Conservation (phyloP, 2,113 vertebrate genomes). For the Todiramphus chloris region DNA sequence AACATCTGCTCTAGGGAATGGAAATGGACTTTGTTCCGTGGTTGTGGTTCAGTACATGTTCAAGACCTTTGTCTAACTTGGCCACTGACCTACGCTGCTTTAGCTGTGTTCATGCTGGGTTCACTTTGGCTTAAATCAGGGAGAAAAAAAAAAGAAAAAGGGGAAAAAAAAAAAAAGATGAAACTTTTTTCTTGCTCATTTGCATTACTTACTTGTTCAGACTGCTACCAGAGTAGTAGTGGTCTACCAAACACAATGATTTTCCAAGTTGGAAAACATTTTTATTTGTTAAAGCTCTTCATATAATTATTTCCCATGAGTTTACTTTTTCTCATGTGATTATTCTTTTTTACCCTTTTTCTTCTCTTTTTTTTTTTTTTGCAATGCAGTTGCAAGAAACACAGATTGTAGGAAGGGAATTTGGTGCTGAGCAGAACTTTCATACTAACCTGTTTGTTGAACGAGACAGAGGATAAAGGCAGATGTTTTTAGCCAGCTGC, state of each 20-base stretch:
- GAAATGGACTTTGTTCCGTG: not conserved
- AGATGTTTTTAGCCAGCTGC: not conserved
- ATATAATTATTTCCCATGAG: not conserved
- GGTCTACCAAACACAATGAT: not conserved
- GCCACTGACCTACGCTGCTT: not conserved
- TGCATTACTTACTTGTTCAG: not conserved
- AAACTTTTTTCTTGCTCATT: not conserved
- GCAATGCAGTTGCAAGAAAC: not conserved
- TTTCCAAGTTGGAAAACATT: not conserved
- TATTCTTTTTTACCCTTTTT: fast-evolving
- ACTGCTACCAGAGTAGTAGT: not conserved
- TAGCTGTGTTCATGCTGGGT: not conserved
- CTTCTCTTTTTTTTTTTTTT: not conserved
- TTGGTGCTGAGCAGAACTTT: not conserved
- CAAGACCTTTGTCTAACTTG: not conserved
- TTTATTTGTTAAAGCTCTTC: not conserved
- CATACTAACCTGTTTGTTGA: not conserved
- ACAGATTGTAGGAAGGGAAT: not conserved
- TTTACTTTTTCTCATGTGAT: not conserved
- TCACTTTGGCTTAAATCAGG: not conserved
- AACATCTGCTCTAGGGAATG: not conserved
- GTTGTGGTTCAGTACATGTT: not conserved
- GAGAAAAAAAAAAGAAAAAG: too few species aligned
- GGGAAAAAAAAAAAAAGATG: too few species aligned
- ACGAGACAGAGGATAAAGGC: not conserved